These are phyloP conservation scores for Eidolon dupreanum DNA, from an alignment of 2,797 vertebrate genomes.

Conservation along the genomic window DNA sequence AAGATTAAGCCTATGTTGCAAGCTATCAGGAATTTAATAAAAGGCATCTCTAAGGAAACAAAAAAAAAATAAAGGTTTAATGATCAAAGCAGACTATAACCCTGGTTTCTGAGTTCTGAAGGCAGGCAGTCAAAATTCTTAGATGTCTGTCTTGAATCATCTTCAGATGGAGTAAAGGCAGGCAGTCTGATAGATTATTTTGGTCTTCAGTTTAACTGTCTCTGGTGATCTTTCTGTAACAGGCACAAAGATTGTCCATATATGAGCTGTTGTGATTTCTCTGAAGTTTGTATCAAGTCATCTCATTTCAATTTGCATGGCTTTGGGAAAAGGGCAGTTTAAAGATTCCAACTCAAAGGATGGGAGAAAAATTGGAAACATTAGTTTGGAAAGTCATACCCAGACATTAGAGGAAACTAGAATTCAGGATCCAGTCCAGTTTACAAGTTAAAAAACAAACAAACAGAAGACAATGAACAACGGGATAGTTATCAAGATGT, in stretches of 20 bases:
- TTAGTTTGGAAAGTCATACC: neutral
- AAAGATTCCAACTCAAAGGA: neutral
- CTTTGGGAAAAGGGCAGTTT: neutral
- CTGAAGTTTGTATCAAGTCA: neutral
- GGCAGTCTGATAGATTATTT: neutral
- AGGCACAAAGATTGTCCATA: neutral
- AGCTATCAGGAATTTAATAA: neutral
- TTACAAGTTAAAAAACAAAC: neutral
- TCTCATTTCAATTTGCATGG: neutral
- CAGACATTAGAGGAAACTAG: neutral
- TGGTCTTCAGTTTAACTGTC: neutral
- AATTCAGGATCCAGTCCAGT: neutral
- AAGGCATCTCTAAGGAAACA: neutral
- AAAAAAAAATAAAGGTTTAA: neutral
- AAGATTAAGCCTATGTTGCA: neutral
- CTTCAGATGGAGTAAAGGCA: neutral
- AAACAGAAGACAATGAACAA: neutral
- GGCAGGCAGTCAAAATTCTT: neutral
- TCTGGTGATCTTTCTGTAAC: neutral
- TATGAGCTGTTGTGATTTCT: neutral
- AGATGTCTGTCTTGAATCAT: neutral
- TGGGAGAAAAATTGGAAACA: neutral
- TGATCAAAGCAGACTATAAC: neutral
- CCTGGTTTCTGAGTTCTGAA: neutral
- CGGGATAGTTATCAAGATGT: no score